Base-by-base conservation (phyloP, 2,113 vertebrate genomes). In the Zosterops lateralis region DNA sequence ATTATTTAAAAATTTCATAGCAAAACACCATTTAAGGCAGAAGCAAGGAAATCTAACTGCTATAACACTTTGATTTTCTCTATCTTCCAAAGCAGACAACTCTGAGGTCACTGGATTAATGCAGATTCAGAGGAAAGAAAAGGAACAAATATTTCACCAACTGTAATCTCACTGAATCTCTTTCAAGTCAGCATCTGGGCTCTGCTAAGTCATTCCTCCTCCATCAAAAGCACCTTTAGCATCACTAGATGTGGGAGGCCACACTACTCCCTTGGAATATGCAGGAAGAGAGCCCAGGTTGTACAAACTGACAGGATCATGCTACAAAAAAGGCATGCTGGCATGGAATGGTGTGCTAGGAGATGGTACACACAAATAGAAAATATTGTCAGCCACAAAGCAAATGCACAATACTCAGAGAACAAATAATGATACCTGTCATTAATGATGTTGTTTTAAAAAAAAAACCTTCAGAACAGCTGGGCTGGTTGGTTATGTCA, bases 401-500 rank as follows among this genome's bases (percentile, higher is more conserved):
- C 51, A 93, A 89, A 47, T 40, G 82, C 28, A 81, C 26, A 8
- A 22, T 36, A 29, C 32, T 68, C 22, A 47, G 48, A 91, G 57
- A 91, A 94, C 42, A 90, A 88, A 87, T 60, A 79, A 67, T 42
- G 50, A 77, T n/a, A 85, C 32, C 45, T 88, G 78, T 60, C 72
- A 67, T 67, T 71, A 84, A 91, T 29, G 20, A 45, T 87, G 89
- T 4, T 64, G 47, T 81, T 92, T 47, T n/a, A n/a, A n/a, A 3
- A 44, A 83, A 64, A 75, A 71, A 8, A 1, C 7, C 17, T 87
- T 90, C 75, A 57, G 34, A 93, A 87, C 64, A 88, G 87, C 40
- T 86, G 56, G 87, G 71, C 73, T 95, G 92, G 89, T 93, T 95
- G 95, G 90, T 97, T 97, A 96, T 71, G 77, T 68, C 93, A 96